Evolutionary conservation across 2,888 invertebrate species (phyloP).

Genomic region (Apotomis betuletana): DNA sequence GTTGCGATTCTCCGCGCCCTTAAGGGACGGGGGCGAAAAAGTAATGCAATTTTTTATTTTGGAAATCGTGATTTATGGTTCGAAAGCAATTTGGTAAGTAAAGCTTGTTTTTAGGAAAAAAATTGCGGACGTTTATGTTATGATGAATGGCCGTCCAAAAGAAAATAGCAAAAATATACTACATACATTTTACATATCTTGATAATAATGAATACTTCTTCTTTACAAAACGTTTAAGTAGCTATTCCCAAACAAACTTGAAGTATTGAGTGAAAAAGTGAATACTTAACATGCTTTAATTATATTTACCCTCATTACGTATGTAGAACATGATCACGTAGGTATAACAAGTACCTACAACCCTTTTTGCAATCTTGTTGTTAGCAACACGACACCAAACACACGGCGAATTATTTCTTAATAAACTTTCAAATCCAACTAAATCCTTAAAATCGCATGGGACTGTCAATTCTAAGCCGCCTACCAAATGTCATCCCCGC

Average conservation of each 20-base stretch:
- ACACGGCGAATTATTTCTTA: conserved; percentile 58
- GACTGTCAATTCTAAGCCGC: conserved; percentile 50
- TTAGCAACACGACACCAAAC: conserved; percentile 24
- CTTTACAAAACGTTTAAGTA: no score
- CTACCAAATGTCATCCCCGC: conserved; percentile 25
- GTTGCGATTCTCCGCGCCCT: conserved; percentile 73
- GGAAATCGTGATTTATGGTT: conserved; percentile 72
- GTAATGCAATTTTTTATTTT: conserved; percentile 51
- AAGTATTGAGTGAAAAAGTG: no score
- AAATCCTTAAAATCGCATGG: conserved; percentile 71
- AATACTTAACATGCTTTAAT: no score
- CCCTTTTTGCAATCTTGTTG: conserved; percentile 10
- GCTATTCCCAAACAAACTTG: no score
- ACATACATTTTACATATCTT: no score
- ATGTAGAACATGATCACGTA: no score
- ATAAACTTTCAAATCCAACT: conserved; percentile 57
- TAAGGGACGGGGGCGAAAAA: conserved; percentile 58
- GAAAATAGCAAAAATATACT: neutral
- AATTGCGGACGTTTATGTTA: conserved; percentile 37
- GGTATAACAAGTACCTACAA: neutral
- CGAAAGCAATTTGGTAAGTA: conserved; percentile 57
- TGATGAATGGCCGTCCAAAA: conserved; percentile 6
- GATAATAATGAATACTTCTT: no score
- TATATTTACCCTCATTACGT: no score
- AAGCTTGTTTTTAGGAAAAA: conserved; percentile 39